phyloP scores from a whole-genome alignment of 2,888 invertebrate species.

The Zhuqinia jingwanae region DNA sequence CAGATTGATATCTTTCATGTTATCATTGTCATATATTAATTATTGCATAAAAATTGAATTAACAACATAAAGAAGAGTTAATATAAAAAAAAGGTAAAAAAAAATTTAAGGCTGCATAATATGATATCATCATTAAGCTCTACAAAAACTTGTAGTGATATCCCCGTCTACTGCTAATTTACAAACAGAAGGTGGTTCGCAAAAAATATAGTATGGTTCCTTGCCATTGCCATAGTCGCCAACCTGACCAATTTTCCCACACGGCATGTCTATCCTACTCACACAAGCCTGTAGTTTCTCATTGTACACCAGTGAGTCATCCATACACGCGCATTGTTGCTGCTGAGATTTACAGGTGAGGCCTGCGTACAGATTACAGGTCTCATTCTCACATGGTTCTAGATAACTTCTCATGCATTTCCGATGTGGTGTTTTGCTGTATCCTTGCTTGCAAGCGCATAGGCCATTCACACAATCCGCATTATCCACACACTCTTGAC shows the following conservation, averaged over 20 bases:
- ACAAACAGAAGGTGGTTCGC: conserved; percentile 68
- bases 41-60: background rate
- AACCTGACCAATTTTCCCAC: conserved; percentile 74
- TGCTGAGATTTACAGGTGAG: conserved; percentile 66
- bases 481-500: conserved; percentile 59
- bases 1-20: background rate
- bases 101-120: background rate
- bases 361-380: conserved; percentile 69
- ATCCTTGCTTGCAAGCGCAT: conserved; percentile 59
- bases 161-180: conserved; percentile 74
- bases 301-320: conserved; percentile 70
- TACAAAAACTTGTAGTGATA: conserved; percentile 71
- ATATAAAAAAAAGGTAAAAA: background rate
- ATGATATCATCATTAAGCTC: conserved; percentile 40
- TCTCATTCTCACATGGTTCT: conserved; percentile 69
- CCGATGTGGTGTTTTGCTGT: conserved; percentile 70
- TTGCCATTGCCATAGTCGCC: conserved; percentile 75
- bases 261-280: conserved; percentile 58
- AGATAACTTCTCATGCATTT: conserved; percentile 68
- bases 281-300: conserved; percentile 64
- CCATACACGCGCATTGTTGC: conserved; percentile 69
- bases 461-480: conserved; percentile 61
- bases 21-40: background rate
- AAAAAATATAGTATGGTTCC: conserved; percentile 69
- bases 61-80: conserved; percentile 2